These are phyloP conservation scores for Drosophila quasianomalipes DNA, from an alignment of 2,888 invertebrate species.

Conservation along the genomic window DNA sequence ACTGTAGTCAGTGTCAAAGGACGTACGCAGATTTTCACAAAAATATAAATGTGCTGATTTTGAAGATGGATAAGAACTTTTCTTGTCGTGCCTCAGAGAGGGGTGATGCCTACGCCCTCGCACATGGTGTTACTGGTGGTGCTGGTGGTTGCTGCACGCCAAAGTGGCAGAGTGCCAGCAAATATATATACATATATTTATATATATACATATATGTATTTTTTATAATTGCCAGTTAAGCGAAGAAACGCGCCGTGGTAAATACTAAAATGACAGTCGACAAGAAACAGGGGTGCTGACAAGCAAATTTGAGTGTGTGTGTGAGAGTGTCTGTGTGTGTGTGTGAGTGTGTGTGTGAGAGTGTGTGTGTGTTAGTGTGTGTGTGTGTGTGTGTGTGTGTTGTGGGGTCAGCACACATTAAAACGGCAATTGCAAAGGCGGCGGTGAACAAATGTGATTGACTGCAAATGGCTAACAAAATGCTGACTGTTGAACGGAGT, in stretches of 20 bases:
- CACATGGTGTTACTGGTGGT: constrained; percentile 10
- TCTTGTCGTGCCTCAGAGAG: background rate
- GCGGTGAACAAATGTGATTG: constrained; percentile 55
- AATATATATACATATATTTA: constrained; percentile 55
- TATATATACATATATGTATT: constrained; percentile 3
- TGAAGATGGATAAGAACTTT: background rate
- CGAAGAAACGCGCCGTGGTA: constrained; percentile 38
- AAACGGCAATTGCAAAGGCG: constrained; percentile 45
- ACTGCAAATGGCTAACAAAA: constrained; percentile 76
- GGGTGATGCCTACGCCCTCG: background rate
- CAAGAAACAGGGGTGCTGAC: constrained; percentile 43
- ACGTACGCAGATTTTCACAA: background rate
- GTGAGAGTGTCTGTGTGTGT: background rate
- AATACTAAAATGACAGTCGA: constrained; percentile 67
- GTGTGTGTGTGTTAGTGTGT: background rate
- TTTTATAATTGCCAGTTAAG: constrained; percentile 68
- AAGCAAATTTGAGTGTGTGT: constrained; percentile 44
- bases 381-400: background rate
- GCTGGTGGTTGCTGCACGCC: constrained; percentile 17
- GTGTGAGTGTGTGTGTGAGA: background rate
- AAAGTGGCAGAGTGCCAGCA: constrained; percentile 51
- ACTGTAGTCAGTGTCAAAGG: background rate
- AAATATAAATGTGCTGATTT: background rate
- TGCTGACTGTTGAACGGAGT: constrained; percentile 24
- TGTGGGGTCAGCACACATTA: constrained; percentile 27